A percentile compares a stretch with the other conserved stretches of the same genome.
phyloP scores from a whole-genome alignment of 2,888 invertebrate genomes.

The Callinectes sapidus region DNA sequence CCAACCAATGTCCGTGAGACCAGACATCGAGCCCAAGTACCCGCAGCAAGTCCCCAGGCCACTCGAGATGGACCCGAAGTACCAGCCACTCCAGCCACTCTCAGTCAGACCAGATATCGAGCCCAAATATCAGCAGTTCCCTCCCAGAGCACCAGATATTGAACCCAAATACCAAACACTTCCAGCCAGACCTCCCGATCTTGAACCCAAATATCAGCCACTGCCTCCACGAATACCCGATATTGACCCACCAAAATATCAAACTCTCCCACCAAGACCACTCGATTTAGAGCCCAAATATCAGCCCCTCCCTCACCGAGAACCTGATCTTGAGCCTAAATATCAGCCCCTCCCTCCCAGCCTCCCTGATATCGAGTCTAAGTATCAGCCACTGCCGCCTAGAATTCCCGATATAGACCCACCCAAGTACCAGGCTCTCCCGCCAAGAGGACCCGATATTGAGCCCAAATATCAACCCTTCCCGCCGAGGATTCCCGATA shows the following conservation, averaged over 20 bases:
- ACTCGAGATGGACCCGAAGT: constrained; percentile 48
- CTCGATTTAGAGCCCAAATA: constrained; percentile 49
- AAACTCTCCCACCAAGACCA: constrained; percentile 46
- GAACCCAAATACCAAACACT: constrained; percentile 54
- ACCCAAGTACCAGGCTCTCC: constrained; percentile 47
- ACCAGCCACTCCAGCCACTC: constrained; percentile 48
- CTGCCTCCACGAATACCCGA: constrained; percentile 58
- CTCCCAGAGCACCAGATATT: constrained; percentile 48
- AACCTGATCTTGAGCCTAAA: constrained; percentile 46
- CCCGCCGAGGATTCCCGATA: constrained; percentile 49
- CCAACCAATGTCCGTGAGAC: constrained; percentile 34
- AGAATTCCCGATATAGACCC: constrained; percentile 49
- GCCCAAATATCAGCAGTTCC: constrained; percentile 53
- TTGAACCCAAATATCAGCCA: constrained; percentile 55
- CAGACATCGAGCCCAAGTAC: constrained; percentile 50
- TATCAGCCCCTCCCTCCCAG: constrained; percentile 51
- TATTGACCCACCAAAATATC: constrained; percentile 49
- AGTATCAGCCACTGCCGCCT: constrained; percentile 56
- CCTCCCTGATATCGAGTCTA: constrained; percentile 53
- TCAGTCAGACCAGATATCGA: constrained; percentile 42
- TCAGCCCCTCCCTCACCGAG: constrained; percentile 44
- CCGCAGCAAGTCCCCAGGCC: neutral
- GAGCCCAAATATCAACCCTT: constrained; percentile 44
- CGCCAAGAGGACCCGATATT: constrained; percentile 41
- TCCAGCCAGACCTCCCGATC: constrained; percentile 43